These are phyloP conservation scores for Tricholauxania praeusta DNA, from an alignment of 2,888 invertebrate genomes.

Conservation along the genomic window DNA sequence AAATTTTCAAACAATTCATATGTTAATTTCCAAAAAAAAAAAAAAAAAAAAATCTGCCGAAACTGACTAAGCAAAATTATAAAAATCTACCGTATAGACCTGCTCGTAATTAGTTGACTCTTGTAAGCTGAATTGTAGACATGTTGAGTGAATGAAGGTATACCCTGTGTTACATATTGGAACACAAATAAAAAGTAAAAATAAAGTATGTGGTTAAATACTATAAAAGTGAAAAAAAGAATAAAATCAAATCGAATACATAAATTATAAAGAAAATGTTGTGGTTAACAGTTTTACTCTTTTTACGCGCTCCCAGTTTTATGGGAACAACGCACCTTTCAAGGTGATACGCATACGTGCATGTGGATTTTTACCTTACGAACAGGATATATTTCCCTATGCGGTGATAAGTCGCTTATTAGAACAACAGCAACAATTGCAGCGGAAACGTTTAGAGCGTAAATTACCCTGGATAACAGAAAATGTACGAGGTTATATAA, in stretches of 20 bases:
- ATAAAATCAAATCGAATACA: neutral
- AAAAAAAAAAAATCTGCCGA: neutral
- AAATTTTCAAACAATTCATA: conserved; percentile 1
- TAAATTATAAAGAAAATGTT: too few relatives aligned
- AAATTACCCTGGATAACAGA: too few relatives aligned
- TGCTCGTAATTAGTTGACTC: neutral
- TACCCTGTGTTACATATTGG: neutral
- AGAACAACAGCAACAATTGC: neutral
- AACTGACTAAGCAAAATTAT: neutral
- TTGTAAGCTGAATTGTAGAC: neutral
- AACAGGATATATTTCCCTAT: neutral
- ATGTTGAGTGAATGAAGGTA: neutral
- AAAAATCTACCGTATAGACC: conserved; percentile 7
- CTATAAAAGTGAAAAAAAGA: neutral
- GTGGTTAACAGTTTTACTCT: neutral
- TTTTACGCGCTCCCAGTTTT: neutral
- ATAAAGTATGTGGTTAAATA: neutral
- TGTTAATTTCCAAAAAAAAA: neutral
- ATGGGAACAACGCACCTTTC: neutral
- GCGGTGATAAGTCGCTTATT: neutral
- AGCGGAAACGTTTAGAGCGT: too few relatives aligned
- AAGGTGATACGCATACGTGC: conserved; percentile 4
- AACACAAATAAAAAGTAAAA: neutral
- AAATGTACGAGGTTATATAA: neutral
- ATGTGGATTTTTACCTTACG: conserved; percentile 4